These are phyloP conservation scores for Choloepus didactylus DNA, from an alignment of 2,797 vertebrate species.

Conservation along the genomic window DNA sequence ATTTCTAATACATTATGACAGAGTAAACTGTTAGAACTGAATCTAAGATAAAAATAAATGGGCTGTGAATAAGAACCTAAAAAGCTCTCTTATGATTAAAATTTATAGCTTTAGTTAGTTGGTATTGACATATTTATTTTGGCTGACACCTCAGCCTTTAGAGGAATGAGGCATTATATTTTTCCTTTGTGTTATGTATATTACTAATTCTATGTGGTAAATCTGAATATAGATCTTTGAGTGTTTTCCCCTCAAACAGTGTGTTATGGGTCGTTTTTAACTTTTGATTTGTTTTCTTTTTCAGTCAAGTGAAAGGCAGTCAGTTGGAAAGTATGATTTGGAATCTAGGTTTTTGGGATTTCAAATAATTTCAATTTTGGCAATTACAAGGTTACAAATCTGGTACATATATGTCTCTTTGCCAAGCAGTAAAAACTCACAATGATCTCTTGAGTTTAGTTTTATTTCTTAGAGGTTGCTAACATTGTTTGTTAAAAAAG, in stretches of 20 bases:
- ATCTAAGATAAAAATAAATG: background rate
- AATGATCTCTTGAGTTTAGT: background rate
- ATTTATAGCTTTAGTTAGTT: background rate
- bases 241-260: background rate
- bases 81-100: background rate
- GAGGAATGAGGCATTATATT: background rate
- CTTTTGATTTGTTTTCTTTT: conserved; percentile 25
- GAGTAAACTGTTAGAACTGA: conserved; percentile 22
- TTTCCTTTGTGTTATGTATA: background rate
- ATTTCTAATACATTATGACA: background rate
- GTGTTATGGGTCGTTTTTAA: background rate
- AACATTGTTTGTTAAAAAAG: conserved; percentile 32
- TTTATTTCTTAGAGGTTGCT: conserved; percentile 9
- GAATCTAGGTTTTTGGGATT: background rate
- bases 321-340: background rate
- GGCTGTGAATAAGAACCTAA: background rate
- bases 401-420: background rate
- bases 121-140: background rate
- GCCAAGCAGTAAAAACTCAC: background rate
- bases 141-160: background rate
- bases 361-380: conserved; percentile 35
- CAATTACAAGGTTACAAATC: background rate
- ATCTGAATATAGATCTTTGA: background rate
- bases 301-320: background rate
- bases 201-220: background rate